phyloP scores from a whole-genome alignment of 2,888 invertebrate species.

The Heliconius ethilla region DNA sequence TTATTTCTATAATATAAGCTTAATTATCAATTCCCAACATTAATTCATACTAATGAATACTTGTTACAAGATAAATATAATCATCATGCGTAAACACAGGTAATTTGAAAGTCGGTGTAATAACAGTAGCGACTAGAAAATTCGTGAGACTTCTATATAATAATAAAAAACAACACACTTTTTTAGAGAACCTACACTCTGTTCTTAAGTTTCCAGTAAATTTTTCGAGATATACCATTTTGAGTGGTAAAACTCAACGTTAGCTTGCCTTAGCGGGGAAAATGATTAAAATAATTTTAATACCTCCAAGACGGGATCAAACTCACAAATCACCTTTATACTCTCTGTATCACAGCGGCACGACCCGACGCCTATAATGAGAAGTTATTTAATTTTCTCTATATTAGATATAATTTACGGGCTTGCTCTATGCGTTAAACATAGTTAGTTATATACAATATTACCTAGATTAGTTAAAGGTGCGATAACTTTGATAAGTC shows the following conservation, averaged over 20 bases:
- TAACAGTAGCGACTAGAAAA: not conserved
- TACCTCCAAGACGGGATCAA: no score
- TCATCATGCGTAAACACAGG: constrained; percentile 9
- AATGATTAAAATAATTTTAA: no score
- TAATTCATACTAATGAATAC: constrained; percentile 24
- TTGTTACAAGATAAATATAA: constrained; percentile 26
- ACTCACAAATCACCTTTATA: no score
- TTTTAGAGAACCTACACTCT: not conserved
- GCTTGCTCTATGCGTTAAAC: no score
- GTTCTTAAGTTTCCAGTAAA: no score
- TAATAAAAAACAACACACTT: not conserved
- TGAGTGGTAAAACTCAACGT: not conserved
- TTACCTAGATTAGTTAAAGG: constrained; percentile 26
- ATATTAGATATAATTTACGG: no score
- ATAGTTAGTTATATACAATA: no score
- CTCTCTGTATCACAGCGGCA: no score
- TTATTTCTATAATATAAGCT: constrained; percentile 13
- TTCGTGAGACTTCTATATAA: not conserved
- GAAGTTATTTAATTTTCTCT: no score
- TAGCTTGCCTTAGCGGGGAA: not conserved
- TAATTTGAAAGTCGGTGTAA: constrained; percentile 6
- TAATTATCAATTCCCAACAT: constrained; percentile 28
- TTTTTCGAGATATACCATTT: no score
- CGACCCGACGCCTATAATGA: no score
- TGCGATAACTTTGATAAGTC: constrained; percentile 35